These are phyloP conservation scores for Drosophila fungiperda DNA, from an alignment of 2,888 invertebrate genomes.

Conservation along the genomic window DNA sequence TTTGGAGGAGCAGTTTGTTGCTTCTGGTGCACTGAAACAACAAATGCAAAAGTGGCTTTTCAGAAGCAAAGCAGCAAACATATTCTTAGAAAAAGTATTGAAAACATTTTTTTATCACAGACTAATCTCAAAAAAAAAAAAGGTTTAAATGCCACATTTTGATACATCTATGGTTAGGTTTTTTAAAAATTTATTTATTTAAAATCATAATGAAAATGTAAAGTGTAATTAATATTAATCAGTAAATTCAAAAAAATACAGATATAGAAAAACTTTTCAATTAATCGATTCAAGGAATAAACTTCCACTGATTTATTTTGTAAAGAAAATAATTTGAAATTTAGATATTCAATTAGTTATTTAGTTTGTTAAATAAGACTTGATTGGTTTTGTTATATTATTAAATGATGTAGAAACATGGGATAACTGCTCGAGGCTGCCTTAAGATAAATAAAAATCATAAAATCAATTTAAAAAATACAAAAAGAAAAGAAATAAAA, in stretches of 20 bases:
- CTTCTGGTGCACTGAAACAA: constrained; percentile 11
- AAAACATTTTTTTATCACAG: background rate
- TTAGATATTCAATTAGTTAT: background rate
- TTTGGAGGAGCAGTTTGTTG: constrained; percentile 33
- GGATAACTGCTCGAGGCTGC: background rate
- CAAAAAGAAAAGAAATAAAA: background rate
- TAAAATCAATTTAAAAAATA: constrained; percentile 4
- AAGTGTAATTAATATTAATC: background rate
- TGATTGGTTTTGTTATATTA: background rate
- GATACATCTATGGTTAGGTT: background rate
- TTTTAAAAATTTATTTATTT: background rate
- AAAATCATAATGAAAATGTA: background rate
- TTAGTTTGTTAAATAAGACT: background rate
- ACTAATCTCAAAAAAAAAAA: background rate
- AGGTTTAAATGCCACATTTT: background rate
- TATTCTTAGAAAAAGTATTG: background rate
- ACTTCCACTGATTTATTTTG: background rate
- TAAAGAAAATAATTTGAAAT: background rate
- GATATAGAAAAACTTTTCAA: background rate
- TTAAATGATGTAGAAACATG: background rate
- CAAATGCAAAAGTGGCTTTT: constrained; percentile 23
- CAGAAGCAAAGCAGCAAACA: background rate
- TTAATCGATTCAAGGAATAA: too few relatives aligned
- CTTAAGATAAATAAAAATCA: background rate
- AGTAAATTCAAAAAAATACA: background rate